These are phyloP conservation scores for Latrodectus elegans DNA, from an alignment of 2,888 invertebrate genomes.

Conservation along the genomic window DNA sequence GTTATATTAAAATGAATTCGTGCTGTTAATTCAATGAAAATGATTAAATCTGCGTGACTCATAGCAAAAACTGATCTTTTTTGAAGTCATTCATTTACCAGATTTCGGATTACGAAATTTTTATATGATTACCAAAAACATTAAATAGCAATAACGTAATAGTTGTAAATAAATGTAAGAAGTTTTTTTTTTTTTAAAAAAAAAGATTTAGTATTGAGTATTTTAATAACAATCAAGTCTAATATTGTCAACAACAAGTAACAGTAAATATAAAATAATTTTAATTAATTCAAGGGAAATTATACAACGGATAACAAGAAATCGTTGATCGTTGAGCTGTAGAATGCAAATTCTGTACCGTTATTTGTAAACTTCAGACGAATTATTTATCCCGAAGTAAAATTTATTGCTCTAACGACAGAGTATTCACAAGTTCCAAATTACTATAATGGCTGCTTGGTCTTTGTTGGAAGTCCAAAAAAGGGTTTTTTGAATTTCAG, in stretches of 20 bases:
- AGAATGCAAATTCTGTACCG: not conserved
- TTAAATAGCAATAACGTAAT: too few relatives aligned
- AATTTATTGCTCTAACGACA: conserved; percentile 54
- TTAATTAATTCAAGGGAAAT: not conserved
- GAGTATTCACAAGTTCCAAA: conserved; percentile 22
- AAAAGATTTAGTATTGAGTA: too few relatives aligned
- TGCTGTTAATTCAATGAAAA: too few relatives aligned
- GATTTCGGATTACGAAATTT: too few relatives aligned
- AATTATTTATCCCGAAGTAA: conserved; percentile 9
- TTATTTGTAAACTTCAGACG: conserved; percentile 14
- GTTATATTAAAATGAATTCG: too few relatives aligned
- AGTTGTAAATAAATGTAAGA: too few relatives aligned
- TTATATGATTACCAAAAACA: too few relatives aligned
- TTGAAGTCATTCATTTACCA: too few relatives aligned
- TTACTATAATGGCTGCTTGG: conserved; percentile 50
- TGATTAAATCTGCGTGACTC: too few relatives aligned
- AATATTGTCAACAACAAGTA: not conserved
- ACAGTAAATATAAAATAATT: not conserved
- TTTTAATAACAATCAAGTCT: too few relatives aligned
- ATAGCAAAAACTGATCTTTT: too few relatives aligned
- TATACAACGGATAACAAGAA: conserved; percentile 20
- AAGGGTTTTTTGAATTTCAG: conserved; percentile 57
- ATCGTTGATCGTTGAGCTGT: conserved; percentile 33
- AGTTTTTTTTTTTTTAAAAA: too few relatives aligned
- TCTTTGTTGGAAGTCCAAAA: conserved; percentile 30